phyloP scores from a whole-genome alignment of 2,113 vertebrate species.

The Ancistrus triradiatus region DNA sequence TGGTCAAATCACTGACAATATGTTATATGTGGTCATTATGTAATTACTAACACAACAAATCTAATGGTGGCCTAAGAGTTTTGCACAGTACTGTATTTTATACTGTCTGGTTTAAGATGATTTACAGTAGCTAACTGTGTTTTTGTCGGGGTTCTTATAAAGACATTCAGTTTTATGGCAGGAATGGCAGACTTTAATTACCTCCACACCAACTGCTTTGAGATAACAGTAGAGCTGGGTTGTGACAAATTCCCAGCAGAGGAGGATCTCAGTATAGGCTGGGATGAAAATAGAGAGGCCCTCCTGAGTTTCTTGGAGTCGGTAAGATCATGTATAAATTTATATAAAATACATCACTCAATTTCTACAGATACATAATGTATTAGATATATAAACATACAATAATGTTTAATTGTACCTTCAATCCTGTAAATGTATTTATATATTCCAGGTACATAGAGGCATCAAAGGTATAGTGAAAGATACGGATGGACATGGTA shows the following conservation, averaged over 20 bases:
- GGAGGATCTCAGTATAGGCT: conserved; percentile 77
- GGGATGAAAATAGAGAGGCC: conserved; percentile 87
- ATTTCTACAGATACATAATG: too few relatives aligned
- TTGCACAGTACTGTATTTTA: too few relatives aligned
- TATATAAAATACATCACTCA: neutral
- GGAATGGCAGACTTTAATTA: conserved; percentile 99
- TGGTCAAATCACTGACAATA: too few relatives aligned
- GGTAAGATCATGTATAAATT: conserved; percentile 60
- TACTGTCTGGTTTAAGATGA: too few relatives aligned
- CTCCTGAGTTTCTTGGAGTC: conserved; percentile 83
- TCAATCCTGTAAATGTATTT: too few relatives aligned
- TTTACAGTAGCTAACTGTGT: too few relatives aligned
- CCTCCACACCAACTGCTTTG: conserved; percentile 95
- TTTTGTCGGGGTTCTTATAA: too few relatives aligned
- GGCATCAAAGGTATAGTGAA: conserved; percentile 90
- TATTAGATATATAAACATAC: too few relatives aligned
- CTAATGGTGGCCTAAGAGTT: too few relatives aligned
- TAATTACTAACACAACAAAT: too few relatives aligned
- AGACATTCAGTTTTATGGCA: conserved; percentile 48
- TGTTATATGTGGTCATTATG: too few relatives aligned
- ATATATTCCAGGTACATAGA: conserved; percentile 76
- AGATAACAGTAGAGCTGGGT: conserved; percentile 88
- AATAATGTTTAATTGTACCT: too few relatives aligned
- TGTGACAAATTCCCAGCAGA: conserved; percentile 91
- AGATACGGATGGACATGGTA: conserved; percentile 79